These are phyloP conservation scores for Acholoe squamosa DNA, from an alignment of 2,888 invertebrate genomes.

Conservation along the genomic window DNA sequence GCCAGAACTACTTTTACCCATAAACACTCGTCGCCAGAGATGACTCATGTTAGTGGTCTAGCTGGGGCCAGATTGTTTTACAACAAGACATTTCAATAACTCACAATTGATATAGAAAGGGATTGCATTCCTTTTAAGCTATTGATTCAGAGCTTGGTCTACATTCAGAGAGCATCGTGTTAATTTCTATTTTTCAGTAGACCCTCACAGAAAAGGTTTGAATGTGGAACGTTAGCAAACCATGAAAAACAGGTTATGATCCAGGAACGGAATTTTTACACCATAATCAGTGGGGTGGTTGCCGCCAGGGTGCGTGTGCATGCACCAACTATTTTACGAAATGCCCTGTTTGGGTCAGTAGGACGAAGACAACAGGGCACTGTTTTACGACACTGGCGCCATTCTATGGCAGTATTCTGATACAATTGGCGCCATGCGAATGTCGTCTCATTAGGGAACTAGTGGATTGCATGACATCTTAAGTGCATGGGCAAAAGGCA, in stretches of 20 bases:
- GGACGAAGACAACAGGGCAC: background rate
- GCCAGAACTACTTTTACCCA: too few relatives aligned
- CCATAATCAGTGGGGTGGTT: background rate
- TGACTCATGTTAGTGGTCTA: too few relatives aligned
- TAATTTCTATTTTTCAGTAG: too few relatives aligned
- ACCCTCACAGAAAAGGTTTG: too few relatives aligned
- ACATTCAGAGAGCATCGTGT: too few relatives aligned
- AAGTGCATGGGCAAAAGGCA: background rate
- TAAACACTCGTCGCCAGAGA: too few relatives aligned
- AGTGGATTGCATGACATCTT: background rate
- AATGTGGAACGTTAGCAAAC: background rate
- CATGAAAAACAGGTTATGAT: background rate
- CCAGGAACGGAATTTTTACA: background rate
- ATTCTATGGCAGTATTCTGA: background rate
- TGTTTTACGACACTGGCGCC: constrained; percentile 19
- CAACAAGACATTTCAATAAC: too few relatives aligned
- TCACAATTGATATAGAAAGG: too few relatives aligned
- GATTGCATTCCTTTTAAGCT: background rate
- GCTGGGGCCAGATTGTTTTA: too few relatives aligned
- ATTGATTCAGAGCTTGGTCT: background rate
- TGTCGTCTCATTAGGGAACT: background rate
- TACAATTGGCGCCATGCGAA: background rate
- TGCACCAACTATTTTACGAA: background rate
- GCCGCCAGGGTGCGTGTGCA: background rate
- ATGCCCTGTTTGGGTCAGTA: background rate